Percentiles rank a stretch among this genome's conserved stretches.
Evolutionary conservation across 1,140 invertebrate species (phyloP).

Genomic region (Capitella teleta): DNA sequence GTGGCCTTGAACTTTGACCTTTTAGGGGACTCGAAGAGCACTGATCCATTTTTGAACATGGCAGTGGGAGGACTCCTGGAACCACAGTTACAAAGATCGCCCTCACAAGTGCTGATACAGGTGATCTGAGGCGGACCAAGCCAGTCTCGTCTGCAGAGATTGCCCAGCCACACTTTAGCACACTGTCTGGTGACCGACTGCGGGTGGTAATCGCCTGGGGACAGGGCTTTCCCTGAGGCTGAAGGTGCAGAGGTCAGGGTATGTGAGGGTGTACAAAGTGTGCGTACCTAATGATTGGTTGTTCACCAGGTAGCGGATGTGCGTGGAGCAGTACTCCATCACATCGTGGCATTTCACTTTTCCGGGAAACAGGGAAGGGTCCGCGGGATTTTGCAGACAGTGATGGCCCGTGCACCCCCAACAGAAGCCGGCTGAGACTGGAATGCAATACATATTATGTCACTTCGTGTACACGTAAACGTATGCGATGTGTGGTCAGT

Average conservation of each 20-base stretch:
- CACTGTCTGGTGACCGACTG: constrained; percentile 6
- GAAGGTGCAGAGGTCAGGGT: neutral
- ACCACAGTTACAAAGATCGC: constrained; percentile 10
- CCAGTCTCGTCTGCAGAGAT: constrained; percentile 8
- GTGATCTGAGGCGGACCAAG: constrained; percentile 9
- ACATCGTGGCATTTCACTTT: constrained; percentile 8
- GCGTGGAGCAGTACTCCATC: constrained; percentile 8
- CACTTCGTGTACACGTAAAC: too few relatives aligned
- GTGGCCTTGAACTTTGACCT: neutral
- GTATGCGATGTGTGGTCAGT: too few relatives aligned
- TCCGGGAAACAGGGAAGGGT: constrained; percentile 7
- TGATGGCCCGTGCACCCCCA: constrained; percentile 5
- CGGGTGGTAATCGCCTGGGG: constrained; percentile 2
- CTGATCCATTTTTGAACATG: constrained; percentile 5
- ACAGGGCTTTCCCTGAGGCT: neutral
- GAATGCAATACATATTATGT: too few relatives aligned
- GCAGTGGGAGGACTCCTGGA: constrained; percentile 7
- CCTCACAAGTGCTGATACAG: constrained; percentile 7
- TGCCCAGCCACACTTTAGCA: constrained; percentile 10
- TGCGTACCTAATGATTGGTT: neutral
- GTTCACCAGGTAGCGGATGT: constrained; percentile 6
- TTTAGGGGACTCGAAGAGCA: constrained; percentile 3
- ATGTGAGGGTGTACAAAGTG: neutral
- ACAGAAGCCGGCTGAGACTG: too few relatives aligned
- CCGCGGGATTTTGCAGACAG: constrained; percentile 7